A percentile compares a stretch with the other conserved stretches of the same genome.
phyloP scores from a whole-genome alignment of 2,888 invertebrate genomes.

The Harpagoxenus sublaevis region DNA sequence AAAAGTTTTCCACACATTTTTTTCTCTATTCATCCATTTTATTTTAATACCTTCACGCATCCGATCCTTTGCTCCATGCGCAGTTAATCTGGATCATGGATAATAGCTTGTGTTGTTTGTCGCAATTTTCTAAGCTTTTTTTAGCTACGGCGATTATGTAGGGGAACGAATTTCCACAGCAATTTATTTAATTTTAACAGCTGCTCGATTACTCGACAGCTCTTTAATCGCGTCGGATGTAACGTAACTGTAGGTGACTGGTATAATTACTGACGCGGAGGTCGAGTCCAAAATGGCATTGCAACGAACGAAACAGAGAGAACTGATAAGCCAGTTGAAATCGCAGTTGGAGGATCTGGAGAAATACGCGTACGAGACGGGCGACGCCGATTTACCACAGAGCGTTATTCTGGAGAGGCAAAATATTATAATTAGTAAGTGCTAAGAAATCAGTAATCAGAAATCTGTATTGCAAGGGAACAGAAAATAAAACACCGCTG shows the following conservation, averaged over 20 bases:
- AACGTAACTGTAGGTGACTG: conserved; percentile 71
- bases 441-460: neutral
- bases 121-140: conserved; percentile 6
- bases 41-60: conserved; percentile 33
- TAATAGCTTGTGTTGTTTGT: conserved; percentile 9
- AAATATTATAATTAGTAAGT: conserved; percentile 92
- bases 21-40: conserved; percentile 16
- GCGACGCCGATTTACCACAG: conserved; percentile 92
- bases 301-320: conserved; percentile 91
- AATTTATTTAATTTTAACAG: conserved; percentile 2
- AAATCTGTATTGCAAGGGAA: neutral
- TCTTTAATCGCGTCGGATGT: conserved; percentile 9
- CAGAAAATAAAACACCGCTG: neutral
- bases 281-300: conserved; percentile 88
- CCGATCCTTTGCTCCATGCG: conserved; percentile 22
- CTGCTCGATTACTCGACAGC: neutral
- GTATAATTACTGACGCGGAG: conserved; percentile 83
- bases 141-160: neutral
- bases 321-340: conserved; percentile 96
- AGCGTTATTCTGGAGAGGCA: conserved; percentile 95
- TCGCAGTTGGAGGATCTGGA: conserved; percentile 97
- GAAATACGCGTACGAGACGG: conserved; percentile 96
- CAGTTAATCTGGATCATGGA: neutral
- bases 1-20: conserved; percentile 47
- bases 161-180: neutral